phyloP scores from a whole-genome alignment of 2,888 invertebrate species.

The Didymodactylos carnosus region DNA sequence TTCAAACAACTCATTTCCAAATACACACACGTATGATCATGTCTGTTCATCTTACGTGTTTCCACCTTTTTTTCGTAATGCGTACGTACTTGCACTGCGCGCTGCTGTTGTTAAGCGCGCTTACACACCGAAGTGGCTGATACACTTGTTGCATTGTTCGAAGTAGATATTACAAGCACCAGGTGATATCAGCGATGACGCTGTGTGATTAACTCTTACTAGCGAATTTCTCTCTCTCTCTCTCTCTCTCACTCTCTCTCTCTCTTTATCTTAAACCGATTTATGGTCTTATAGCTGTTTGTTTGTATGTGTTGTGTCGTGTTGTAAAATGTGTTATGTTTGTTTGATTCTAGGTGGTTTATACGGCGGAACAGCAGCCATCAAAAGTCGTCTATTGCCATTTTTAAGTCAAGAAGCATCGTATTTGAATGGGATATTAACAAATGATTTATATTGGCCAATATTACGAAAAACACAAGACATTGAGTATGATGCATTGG shows the following conservation, averaged over 20 bases:
- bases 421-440: not conserved
- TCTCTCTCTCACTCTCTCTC: not conserved
- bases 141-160: not conserved
- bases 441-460: conserved; percentile 1
- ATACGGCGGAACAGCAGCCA: not conserved
- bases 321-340: no score
- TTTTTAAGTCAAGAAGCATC: not conserved
- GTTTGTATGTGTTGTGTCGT: no score
- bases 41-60: not conserved
- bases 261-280: not conserved
- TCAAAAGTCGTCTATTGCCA: not conserved
- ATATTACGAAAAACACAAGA: not conserved
- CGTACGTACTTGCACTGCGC: no score
- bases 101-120: no score
- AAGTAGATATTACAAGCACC: conserved; percentile 12
- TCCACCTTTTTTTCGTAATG: no score
- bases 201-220: not conserved
- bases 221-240: not conserved
- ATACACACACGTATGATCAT: not conserved
- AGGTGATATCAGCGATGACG: conserved; percentile 15
- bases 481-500: not conserved
- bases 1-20: not conserved
- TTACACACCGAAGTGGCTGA: not conserved
- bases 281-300: no score
- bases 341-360: not conserved